Conservation (phyloP, 2,888 invertebrate genomes). For the Cataglyphis cursor region DNA sequence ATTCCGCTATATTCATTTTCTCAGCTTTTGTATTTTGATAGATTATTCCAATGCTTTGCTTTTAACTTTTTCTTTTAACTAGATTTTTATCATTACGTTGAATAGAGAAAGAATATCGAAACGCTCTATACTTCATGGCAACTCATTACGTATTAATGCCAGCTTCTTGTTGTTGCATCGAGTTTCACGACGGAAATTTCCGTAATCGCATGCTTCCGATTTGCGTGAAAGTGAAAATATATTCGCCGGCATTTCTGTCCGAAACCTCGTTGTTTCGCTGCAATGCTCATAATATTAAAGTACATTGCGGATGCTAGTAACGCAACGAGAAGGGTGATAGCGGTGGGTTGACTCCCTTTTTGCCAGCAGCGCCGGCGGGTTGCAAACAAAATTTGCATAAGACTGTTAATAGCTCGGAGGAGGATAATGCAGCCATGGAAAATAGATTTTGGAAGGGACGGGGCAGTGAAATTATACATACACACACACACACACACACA, state of each 20-base stretch:
- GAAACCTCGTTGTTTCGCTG: background rate
- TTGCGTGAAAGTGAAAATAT: conserved; percentile 36
- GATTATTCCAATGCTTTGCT: background rate
- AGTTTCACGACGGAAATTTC: conserved; percentile 8
- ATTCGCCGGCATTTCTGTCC: background rate
- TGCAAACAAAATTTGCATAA: conserved; percentile 79
- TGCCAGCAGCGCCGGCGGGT: conserved; percentile 48
- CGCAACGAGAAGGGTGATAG: conserved; percentile 28
- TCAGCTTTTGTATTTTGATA: background rate
- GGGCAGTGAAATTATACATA: conserved; percentile 56
- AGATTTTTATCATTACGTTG: background rate
- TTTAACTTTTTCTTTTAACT: background rate
- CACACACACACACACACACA: background rate
- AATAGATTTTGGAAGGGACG: conserved; percentile 37
- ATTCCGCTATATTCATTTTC: background rate
- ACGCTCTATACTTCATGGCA: background rate
- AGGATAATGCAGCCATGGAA: conserved; percentile 66
- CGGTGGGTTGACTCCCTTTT: conserved; percentile 26
- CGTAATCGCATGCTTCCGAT: conserved; percentile 9
- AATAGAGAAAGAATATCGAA: background rate
- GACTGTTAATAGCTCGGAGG: conserved; percentile 75
- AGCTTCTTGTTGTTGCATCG: background rate
- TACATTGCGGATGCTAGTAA: conserved; percentile 34
- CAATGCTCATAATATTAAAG: conserved; percentile 41
- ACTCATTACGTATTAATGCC: background rate